A percentile compares a stretch with the other conserved stretches of the same genome.
Conservation (phyloP, 2,888 invertebrate species). For the Cotesia congregata region DNA sequence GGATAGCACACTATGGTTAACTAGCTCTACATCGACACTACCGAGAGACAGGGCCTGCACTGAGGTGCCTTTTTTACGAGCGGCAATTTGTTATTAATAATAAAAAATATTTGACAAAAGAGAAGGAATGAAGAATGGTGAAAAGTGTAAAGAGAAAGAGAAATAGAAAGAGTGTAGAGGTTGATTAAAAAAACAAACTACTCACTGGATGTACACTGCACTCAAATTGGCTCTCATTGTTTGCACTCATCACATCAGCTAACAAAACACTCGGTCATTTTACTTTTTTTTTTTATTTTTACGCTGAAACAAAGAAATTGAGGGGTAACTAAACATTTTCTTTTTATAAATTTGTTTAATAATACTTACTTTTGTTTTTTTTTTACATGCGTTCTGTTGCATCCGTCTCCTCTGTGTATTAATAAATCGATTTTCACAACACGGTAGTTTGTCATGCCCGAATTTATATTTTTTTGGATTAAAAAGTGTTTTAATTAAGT, state of each 20-base stretch:
- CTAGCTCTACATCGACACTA: not conserved
- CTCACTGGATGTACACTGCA: not conserved
- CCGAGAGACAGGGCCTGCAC: not conserved
- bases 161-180: not conserved
- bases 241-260: slow-evolving; percentile 1
- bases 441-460: too few relatives aligned
- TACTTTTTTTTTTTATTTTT: not conserved
- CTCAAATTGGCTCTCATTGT: not conserved
- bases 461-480: too few relatives aligned
- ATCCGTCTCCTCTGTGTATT: too few relatives aligned
- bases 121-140: not conserved
- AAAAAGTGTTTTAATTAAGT: too few relatives aligned
- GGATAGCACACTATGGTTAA: not conserved
- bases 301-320: not conserved
- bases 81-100: not conserved
- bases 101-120: not conserved
- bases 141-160: not conserved
- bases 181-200: not conserved
- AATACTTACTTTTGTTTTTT: not conserved
- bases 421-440: not conserved
- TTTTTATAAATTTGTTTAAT: not conserved
- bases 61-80: not conserved
- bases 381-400: not conserved
- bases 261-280: not conserved
- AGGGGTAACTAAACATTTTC: not conserved